These are phyloP conservation scores for Chiridota heheva DNA, from an alignment of 35 echinoderm and acorn worm genomes.

Conservation along the genomic window DNA sequence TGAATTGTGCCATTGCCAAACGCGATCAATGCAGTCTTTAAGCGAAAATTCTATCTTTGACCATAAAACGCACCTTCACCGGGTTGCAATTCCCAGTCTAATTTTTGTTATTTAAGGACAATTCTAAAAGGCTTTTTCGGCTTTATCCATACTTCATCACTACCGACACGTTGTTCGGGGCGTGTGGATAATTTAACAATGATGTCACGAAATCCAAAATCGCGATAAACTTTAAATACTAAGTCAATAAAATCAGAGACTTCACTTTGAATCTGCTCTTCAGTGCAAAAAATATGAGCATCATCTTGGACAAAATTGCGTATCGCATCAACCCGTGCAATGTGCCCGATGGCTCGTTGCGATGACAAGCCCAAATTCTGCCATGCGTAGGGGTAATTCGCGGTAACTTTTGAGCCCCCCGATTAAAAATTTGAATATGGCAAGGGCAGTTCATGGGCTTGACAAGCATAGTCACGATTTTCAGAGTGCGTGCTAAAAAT, in stretches of 20 bases:
- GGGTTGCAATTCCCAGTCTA: not conserved
- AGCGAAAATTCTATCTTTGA: not conserved
- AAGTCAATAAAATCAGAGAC: not conserved
- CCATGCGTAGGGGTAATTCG: not conserved
- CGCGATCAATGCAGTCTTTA: not conserved
- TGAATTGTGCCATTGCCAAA: not conserved
- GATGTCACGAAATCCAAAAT: not conserved
- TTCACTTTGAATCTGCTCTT: not conserved
- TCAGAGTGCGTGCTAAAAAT: not conserved
- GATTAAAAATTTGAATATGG: conserved; percentile 6
- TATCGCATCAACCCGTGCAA: conserved; percentile 1
- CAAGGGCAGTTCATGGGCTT: not conserved
- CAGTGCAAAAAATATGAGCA: conserved; percentile 2
- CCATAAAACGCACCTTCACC: conserved; percentile 10
- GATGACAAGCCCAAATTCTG: conserved; percentile 2
- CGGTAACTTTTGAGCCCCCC: not conserved
- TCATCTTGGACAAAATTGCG: not conserved
- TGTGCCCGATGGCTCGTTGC: not conserved
- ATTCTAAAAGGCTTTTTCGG: not conserved
- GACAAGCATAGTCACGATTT: not conserved
- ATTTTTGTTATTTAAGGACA: not conserved
- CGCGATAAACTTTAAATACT: not conserved
- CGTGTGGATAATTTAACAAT: not conserved
- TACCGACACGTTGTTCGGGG: not conserved
- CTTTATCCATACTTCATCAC: not conserved